Conservation (phyloP, 1,140 invertebrate species). For the Achroia grisella region DNA sequence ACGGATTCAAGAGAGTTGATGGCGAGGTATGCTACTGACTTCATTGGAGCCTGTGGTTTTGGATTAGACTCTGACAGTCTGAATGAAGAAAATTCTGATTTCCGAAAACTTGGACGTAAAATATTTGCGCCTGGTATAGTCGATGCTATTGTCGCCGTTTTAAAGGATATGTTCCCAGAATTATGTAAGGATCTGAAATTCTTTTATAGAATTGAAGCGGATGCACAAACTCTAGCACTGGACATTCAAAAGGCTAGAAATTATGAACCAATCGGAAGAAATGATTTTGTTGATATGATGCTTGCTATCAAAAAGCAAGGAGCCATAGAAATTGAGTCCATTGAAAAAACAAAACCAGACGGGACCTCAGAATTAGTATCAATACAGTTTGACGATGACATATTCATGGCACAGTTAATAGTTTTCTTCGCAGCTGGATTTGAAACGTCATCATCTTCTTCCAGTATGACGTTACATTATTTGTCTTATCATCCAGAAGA, state of each 20-base stretch:
- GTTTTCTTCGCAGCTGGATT: slow-evolving; percentile 73
- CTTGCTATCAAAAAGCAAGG: slow-evolving; percentile 53
- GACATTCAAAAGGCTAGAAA: slow-evolving; percentile 53
- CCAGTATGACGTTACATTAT: slow-evolving; percentile 64
- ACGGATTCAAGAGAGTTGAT: slow-evolving; percentile 13
- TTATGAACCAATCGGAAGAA: slow-evolving; percentile 35
- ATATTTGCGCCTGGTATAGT: not conserved
- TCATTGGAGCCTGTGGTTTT: slow-evolving; percentile 44
- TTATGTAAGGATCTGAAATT: not conserved
- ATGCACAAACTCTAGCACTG: not conserved
- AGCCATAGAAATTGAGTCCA: slow-evolving; percentile 7
- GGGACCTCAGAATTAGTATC: slow-evolving; percentile 7
- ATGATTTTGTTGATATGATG: slow-evolving; percentile 73
- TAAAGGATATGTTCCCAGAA: not conserved
- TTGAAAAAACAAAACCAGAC: slow-evolving; percentile 36
- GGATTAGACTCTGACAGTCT: slow-evolving; percentile 26
- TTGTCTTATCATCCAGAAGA: slow-evolving; percentile 59
- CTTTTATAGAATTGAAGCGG: not conserved
- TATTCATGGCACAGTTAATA: slow-evolving; percentile 62
- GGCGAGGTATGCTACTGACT: slow-evolving; percentile 39
- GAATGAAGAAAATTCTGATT: slow-evolving; percentile 7
- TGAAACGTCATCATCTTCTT: slow-evolving; percentile 62
- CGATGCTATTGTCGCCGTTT: not conserved
- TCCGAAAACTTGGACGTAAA: not conserved
- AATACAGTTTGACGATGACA: slow-evolving; percentile 20